phyloP scores from a whole-genome alignment of 2,888 invertebrate genomes.

The Deilephila elpenor region DNA sequence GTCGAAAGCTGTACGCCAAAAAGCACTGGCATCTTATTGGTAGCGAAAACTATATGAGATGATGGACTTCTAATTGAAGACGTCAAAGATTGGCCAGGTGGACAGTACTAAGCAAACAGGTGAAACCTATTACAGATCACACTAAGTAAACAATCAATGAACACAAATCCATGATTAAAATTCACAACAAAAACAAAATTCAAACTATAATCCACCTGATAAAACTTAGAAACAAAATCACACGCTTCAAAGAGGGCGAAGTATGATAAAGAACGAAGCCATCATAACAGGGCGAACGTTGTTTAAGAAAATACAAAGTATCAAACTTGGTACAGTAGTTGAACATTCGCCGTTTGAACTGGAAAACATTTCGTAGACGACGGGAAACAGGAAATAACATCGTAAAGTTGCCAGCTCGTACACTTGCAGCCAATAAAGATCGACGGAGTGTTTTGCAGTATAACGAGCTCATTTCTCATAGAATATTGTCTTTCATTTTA shows the following conservation, averaged over 20 bases:
- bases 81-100: too few relatives aligned
- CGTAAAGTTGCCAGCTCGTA: conserved; percentile 23
- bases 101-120: too few relatives aligned
- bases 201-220: not conserved
- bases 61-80: too few relatives aligned
- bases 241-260: not conserved
- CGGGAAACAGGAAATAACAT: conserved; percentile 26
- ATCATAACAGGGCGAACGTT: not conserved
- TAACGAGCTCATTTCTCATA: conserved; percentile 25
- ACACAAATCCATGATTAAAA: not conserved
- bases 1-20: too few relatives aligned
- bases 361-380: conserved; percentile 24
- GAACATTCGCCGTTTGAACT: not conserved
- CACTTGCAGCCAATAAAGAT: conserved; percentile 22
- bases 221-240: not conserved
- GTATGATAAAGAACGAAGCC: not conserved
- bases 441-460: conserved; percentile 21
- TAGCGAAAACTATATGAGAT: too few relatives aligned
- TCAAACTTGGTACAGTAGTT: conserved; percentile 6
- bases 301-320: conserved; percentile 25
- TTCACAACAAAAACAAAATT: not conserved
- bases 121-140: too few relatives aligned
- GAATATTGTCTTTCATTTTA: conserved; percentile 18
- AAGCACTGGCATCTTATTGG: too few relatives aligned
- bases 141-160: too few relatives aligned